Evolutionary conservation across 2,797 vertebrate species (phyloP).

Genomic region (Trematomus bernacchii): DNA sequence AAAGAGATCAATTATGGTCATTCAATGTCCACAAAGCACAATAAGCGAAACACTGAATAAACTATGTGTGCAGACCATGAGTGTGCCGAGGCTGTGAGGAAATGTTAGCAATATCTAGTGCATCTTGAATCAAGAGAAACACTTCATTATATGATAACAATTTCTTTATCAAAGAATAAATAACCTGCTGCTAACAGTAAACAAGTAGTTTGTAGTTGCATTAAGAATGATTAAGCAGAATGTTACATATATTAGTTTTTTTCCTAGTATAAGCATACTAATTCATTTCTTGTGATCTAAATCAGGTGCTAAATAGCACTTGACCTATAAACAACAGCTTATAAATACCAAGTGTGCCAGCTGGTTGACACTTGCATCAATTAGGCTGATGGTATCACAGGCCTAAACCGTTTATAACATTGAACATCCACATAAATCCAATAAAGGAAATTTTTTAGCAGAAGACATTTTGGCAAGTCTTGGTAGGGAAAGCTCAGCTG

Average conservation of each 20-base stretch:
- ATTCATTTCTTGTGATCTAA: neutral
- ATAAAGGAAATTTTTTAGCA: neutral
- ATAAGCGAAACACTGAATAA: neutral
- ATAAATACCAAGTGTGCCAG: neutral
- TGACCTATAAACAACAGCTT: neutral
- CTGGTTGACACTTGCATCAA: slow-evolving; percentile 1
- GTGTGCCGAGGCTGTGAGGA: neutral
- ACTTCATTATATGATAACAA: neutral
- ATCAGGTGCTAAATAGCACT: neutral
- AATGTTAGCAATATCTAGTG: neutral
- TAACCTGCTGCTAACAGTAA: neutral
- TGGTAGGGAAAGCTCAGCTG: neutral
- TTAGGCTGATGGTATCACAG: neutral
- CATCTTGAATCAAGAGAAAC: neutral
- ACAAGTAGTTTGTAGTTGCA: neutral
- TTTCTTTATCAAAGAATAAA: neutral
- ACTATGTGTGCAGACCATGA: neutral
- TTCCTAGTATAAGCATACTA: neutral
- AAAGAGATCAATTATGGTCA: too few species aligned
- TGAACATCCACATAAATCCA: neutral
- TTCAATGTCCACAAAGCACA: neutral
- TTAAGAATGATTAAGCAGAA: neutral
- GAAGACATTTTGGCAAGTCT: neutral
- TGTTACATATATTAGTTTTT: neutral
- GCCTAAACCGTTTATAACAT: neutral